phyloP scores from a whole-genome alignment of 2,888 invertebrate genomes.

The Latrodectus hesperus region DNA sequence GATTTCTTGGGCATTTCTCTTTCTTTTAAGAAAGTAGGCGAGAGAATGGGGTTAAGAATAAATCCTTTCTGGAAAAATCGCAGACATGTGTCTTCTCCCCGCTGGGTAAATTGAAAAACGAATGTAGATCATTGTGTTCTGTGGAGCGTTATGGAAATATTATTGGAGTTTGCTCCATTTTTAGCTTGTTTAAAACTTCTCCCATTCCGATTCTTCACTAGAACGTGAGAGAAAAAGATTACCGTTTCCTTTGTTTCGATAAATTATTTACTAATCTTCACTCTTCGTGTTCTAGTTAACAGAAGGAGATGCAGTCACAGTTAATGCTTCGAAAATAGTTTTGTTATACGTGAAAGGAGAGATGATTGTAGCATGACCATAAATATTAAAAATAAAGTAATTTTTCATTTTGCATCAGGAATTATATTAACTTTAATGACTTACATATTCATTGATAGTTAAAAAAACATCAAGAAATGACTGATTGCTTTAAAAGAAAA shows the following conservation, averaged over 20 bases:
- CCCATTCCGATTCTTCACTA: not conserved
- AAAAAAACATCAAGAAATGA: too few relatives aligned
- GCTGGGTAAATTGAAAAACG: constrained; percentile 20
- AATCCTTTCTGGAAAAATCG: not conserved
- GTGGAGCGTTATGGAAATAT: constrained; percentile 40
- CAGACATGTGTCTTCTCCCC: constrained; percentile 18
- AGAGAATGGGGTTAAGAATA: constrained; percentile 38
- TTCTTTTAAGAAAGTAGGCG: not conserved
- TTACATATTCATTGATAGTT: too few relatives aligned
- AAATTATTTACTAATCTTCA: not conserved
- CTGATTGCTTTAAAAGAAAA: too few relatives aligned
- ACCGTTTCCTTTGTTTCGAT: not conserved
- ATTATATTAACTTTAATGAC: too few relatives aligned
- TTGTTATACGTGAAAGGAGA: not conserved
- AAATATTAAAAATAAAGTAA: too few relatives aligned
- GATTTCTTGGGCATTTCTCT: not conserved
- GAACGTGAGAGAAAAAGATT: not conserved
- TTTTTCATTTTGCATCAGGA: too few relatives aligned
- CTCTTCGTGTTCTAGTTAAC: not conserved
- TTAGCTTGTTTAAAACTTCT: constrained; percentile 1
- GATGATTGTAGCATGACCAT: too few relatives aligned
- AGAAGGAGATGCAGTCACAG: not conserved
- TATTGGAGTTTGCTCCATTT: constrained; percentile 42
- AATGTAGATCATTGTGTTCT: constrained; percentile 61
- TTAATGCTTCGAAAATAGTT: not conserved